Conservation (phyloP, 2,113 vertebrate genomes). For the Theropithecus gelada region DNA sequence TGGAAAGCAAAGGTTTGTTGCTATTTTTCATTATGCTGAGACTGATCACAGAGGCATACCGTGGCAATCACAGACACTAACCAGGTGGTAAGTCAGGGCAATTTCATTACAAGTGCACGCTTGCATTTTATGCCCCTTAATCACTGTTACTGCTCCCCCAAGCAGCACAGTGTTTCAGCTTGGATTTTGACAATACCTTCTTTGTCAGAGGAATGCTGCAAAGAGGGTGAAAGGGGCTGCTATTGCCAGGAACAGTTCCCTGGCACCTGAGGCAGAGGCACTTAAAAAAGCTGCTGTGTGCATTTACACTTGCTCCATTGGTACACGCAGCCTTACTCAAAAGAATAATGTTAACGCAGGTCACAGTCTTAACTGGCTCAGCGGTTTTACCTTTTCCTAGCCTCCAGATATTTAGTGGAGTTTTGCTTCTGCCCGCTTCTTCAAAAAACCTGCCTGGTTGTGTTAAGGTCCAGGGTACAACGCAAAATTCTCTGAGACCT, state of each 20-base stretch:
- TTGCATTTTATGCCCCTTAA: constrained; percentile 54
- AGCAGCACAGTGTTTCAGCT: neutral
- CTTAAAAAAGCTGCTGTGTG: neutral
- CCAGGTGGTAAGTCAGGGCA: constrained; percentile 57
- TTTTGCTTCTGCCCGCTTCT: neutral
- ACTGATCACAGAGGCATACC: constrained; percentile 41
- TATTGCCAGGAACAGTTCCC: neutral
- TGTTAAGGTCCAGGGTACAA: neutral
- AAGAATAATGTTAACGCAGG: neutral
- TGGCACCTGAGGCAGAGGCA: neutral
- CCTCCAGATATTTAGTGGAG: constrained; percentile 34
- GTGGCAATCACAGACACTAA: constrained; percentile 56
- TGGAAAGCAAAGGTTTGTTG: constrained; percentile 61
- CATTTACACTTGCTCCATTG: neutral
- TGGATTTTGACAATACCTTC: neutral
- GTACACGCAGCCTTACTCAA: neutral
- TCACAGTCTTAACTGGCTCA: neutral
- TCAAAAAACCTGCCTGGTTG: neutral
- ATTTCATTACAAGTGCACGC: constrained; percentile 59
- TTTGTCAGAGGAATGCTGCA: constrained; percentile 23
- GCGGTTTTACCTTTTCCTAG: neutral
- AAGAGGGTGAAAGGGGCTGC: neutral
- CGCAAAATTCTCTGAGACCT: neutral
- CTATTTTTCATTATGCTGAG: constrained; percentile 63
- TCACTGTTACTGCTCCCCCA: constrained; percentile 53